Conservation (phyloP, 1,140 invertebrate species). For the Bombyx mandarina region DNA sequence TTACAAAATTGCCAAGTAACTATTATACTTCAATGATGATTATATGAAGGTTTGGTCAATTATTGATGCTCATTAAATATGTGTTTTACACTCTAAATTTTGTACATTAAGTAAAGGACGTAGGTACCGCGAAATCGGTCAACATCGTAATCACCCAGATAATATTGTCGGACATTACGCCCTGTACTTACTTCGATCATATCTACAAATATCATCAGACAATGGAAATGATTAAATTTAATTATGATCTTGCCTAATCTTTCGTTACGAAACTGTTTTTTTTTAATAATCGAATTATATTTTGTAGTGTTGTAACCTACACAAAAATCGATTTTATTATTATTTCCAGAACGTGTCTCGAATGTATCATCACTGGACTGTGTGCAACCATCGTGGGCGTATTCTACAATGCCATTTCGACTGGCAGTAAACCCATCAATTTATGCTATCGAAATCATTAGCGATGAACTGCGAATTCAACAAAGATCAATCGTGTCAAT, state of each 20-base stretch:
- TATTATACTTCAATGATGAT: too few relatives aligned
- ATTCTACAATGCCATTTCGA: conserved; percentile 31
- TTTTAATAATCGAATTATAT: not conserved
- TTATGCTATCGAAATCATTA: conserved; percentile 60
- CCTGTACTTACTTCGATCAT: not conserved
- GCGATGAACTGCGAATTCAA: conserved; percentile 29
- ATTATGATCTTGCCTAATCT: not conserved
- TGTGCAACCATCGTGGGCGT: conserved; percentile 20
- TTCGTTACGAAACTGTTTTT: not conserved
- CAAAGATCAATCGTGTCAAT: too few relatives aligned
- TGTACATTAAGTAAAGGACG: conserved; percentile 2
- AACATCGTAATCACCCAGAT: not conserved
- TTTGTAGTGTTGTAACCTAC: not conserved
- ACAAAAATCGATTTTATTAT: not conserved
- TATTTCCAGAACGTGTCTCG: too few relatives aligned
- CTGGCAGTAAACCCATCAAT: conserved; percentile 61
- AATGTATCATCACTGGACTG: too few relatives aligned
- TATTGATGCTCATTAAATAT: too few relatives aligned
- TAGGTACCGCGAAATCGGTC: conserved; percentile 4
- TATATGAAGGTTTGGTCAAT: too few relatives aligned
- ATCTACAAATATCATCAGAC: not conserved
- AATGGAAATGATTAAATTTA: not conserved
- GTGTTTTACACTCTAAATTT: not conserved
- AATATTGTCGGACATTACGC: too few relatives aligned
- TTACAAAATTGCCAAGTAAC: too few relatives aligned